Evolutionary conservation across 2,888 invertebrate species (phyloP), one percentile per base, ranked within the genome.

Genomic region (Phalangium opilio): DNA sequence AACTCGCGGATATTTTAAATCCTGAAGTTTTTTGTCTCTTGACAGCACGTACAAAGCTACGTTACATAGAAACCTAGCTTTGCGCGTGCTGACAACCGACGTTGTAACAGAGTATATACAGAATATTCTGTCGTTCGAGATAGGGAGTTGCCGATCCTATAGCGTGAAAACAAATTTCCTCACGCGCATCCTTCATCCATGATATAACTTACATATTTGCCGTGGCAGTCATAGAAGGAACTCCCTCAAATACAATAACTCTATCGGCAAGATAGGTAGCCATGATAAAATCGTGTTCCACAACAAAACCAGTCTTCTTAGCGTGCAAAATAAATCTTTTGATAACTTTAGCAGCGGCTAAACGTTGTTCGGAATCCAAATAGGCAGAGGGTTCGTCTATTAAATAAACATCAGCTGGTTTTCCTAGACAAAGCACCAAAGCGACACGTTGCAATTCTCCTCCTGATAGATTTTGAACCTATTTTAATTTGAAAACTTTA

Each of bases 201-300:
- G n/a, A n/a, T n/a, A n/a, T n/a, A 14, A 57, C 62, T 63, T 54
- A 71, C 58, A 83, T 75, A 63, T 87, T 86, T 1, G 98, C 98
- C 0, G 75, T 76, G 2, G 96, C 89, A 50, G 79, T 68, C 1
- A 91, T 76, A 0, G 95, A 93, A 0, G 98, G 96, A 39, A 71
- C 71, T 42, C 98, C 98, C 63, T 96, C 96, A 66, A 98, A 95
- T 43, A 99, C 96, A 57, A 98, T 93, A 3, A 98, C 98, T 39
- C 96, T 78, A 67, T 99, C 98, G 1, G 96, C 91, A 53, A 93
- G 74, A 68, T 99, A 99, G 0, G 98, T 99, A 14, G 96, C 96
- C 98, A 98, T 99, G 57, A 99, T 99, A 68, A 99, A 98, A 73
- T 98, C 96, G 79, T 98, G 98, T 78, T 98, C 98, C 1, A 98